Percentiles rank a stretch among this genome's conserved stretches.
phyloP scores from a whole-genome alignment of 35 echinoderm and acorn worm species.

The Acanthaster planci region DNA sequence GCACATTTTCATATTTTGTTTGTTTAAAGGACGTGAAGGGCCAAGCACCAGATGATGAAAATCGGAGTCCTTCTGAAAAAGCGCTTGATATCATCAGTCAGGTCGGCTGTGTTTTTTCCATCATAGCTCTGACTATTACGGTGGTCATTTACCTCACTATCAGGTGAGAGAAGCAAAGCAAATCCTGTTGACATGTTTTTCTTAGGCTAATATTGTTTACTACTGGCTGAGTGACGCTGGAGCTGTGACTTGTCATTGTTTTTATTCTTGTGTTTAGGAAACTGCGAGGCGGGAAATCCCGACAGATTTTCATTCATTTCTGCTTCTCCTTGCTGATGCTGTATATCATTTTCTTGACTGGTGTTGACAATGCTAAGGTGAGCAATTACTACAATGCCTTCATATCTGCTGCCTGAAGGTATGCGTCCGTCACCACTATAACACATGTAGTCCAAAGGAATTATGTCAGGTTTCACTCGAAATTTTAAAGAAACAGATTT shows the following conservation, averaged over 20 bases:
- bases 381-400: no score
- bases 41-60: background rate
- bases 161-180: no score
- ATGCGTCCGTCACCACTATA: no score
- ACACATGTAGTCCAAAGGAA: no score
- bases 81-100: conserved; percentile 65
- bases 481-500: no score
- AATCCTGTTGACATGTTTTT: no score
- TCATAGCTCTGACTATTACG: conserved; percentile 60
- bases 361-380: conserved; percentile 45
- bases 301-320: conserved; percentile 66
- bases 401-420: no score
- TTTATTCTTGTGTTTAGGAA: conserved; percentile 33
- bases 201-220: no score
- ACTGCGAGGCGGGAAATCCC: conserved; percentile 40
- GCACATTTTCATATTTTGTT: no score
- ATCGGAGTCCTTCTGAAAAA: background rate
- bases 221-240: no score
- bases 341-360: conserved; percentile 64
- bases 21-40: conserved; percentile 39
- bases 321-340: conserved; percentile 63
- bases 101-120: conserved; percentile 69
- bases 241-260: no score
- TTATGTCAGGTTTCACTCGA: no score
- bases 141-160: conserved; percentile 65